Evolutionary conservation across 2,888 invertebrate genomes (phyloP), one percentile per base, ranked within the genome.

Genomic region (Aquatica leii): DNA sequence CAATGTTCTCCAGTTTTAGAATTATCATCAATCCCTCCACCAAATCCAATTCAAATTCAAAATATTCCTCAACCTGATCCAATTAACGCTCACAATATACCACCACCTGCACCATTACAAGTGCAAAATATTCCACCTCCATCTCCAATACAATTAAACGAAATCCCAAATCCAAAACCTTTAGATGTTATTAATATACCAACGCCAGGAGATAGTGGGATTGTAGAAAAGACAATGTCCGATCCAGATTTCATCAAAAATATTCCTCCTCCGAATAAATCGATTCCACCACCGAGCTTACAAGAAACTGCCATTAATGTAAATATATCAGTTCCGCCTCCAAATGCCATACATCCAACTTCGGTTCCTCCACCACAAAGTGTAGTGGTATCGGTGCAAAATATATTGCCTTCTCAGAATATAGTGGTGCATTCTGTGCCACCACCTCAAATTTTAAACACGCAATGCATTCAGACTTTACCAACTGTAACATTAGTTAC

Each of bases 81-180:
- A 0, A 81, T 88, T 76, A 88, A 82, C 65, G 77, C 84, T 4
- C 74, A 83, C 62, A 80, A 79, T 61, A 82, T 84, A 55, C 83
- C 84, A 14, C 81, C 82, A 35, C 82, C 83, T 4, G 80, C 81
- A 9, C 80, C 82, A 0, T 68, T 82, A 24, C 82, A 87, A 73
- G 82, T 86, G 12, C 86, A 87, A 73, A 86, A 86, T 65, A 87
- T 88, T 73, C 87, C 88, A 17, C 85, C 87, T 1, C 87, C 88
- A 0, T 84, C 84, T 72, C 86, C 87, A 2, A 82, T 87, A 51
- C 85, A 87, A 66, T 74, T 87, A 51, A 87, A 84, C 72, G 86
- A 86, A 69, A 87, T 87, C 65, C 86, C 87, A 5, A 86, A 86
- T 69, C 86, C 87, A 0, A 86, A 87, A 69, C 87, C 88, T 49